Base-by-base conservation (phyloP, 2,113 vertebrate species). In the Pyrgilauda ruficollis region DNA sequence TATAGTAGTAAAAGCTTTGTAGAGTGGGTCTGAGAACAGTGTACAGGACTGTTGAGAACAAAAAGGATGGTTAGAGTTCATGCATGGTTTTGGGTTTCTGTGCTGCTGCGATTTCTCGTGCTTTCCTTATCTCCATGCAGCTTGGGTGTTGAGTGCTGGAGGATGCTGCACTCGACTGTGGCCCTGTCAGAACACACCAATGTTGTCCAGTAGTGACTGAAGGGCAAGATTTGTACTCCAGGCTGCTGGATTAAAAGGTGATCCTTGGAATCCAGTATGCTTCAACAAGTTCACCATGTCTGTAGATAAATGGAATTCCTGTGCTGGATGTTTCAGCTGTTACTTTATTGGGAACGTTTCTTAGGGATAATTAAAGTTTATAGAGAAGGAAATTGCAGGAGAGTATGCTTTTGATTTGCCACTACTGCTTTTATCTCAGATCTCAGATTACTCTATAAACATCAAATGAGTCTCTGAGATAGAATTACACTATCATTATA, bases 381-480 rank as follows among this genome's bases (percentile, higher is more conserved):
- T 52, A 53, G 55, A 52, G 72, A 84, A 84, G 49, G 73, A 62
- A 76, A 62, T 81, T 94, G 35, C 28, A 58, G 69, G 61, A 90
- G 44, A 72, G 53, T n/a, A 8, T 86, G 55, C 78, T 89, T 96
- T 83, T 94, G 82, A 73, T 85, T 87, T 94, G 72, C n/a, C 13
- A 14, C 81, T 81, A 33, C 85, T 78, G 64, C 79, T 95, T 94
- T 90, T 91, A 83, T 90, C 63, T 90, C 55, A 56, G 39, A 78
- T 92, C 50, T 84, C 68, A 30, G 59, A 55, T 90, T 80, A 50
- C 44, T 90, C 37, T 61, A 8, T 73, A 87, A 94, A 78, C 64
- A 63, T 94, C 53, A 74, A 84, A 90, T 64, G 79, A 89, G 61
- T 64, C 47, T 90, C 52, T 67, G 84, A 90, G 43, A 90, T 94